Percentiles rank a stretch among this genome's conserved stretches.
phyloP scores from a whole-genome alignment of 35 echinoderm and acorn worm genomes.

The Apostichopus japonicus region DNA sequence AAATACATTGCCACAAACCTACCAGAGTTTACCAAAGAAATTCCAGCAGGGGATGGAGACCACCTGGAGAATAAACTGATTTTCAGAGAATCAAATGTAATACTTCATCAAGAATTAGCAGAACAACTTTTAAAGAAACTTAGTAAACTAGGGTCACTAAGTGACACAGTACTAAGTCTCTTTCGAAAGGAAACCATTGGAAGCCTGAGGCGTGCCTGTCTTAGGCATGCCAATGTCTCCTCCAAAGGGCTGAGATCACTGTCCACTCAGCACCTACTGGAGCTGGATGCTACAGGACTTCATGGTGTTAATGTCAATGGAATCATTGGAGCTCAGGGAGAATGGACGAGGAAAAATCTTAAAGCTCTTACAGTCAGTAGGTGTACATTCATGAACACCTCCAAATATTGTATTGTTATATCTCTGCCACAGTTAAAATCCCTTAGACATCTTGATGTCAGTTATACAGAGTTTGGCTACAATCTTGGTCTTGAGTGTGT shows the following conservation, averaged over 20 bases:
- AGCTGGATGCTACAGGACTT: constrained; percentile 88
- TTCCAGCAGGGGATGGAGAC: constrained; percentile 58
- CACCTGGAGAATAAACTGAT: constrained; percentile 66
- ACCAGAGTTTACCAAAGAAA: constrained; percentile 73
- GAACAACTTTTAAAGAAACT: constrained; percentile 77
- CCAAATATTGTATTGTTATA: constrained; percentile 99
- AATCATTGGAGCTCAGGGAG: constrained; percentile 93
- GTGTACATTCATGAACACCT: constrained; percentile 92
- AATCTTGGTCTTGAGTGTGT: constrained; percentile 92
- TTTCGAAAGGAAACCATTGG: constrained; percentile 78
- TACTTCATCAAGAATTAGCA: constrained; percentile 80
- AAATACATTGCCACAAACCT: constrained; percentile 74
- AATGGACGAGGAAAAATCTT: constrained; percentile 93
- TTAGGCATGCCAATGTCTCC: constrained; percentile 68
- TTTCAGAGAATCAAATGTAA: constrained; percentile 78
- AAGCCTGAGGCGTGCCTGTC: constrained; percentile 71
- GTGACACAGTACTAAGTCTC: constrained; percentile 75
- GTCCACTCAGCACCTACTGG: constrained; percentile 77
- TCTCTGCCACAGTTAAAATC: constrained; percentile 87
- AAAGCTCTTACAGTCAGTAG: constrained; percentile 87
- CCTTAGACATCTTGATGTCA: constrained; percentile 91
- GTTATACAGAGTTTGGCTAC: constrained; percentile 98
- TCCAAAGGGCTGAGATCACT: constrained; percentile 84
- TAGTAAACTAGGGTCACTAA: constrained; percentile 68
- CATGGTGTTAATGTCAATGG: constrained; percentile 91